phyloP scores from a whole-genome alignment of 1,140 invertebrate species.

The Drosophila obscura region DNA sequence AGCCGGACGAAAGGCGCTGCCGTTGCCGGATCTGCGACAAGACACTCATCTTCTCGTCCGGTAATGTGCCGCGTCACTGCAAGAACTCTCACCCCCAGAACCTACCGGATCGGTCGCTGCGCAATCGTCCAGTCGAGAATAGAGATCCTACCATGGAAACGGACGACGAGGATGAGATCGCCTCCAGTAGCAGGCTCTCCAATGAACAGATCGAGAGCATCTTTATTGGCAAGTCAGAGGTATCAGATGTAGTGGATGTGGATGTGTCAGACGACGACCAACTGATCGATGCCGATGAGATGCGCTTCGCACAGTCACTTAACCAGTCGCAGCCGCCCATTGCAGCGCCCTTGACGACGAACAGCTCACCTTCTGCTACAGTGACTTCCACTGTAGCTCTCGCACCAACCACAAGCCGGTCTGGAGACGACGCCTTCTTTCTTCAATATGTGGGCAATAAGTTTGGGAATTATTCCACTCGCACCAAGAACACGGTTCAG shows the following conservation, averaged over 20 bases:
- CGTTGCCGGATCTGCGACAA: conserved; percentile 16
- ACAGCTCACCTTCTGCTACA: background rate
- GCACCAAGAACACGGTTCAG: conserved; percentile 47
- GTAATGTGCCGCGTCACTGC: conserved; percentile 16
- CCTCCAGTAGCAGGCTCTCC: background rate
- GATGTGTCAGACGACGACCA: background rate
- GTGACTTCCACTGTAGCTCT: background rate
- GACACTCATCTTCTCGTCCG: conserved; percentile 1
- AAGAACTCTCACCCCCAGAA: conserved; percentile 7
- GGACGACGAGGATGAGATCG: conserved; percentile 1
- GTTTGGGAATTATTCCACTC: conserved; percentile 38
- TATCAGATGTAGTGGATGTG: conserved; percentile 18
- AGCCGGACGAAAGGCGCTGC: conserved; percentile 5
- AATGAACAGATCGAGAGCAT: conserved; percentile 29
- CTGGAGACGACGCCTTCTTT: conserved; percentile 38
- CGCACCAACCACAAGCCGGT: background rate
- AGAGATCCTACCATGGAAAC: background rate
- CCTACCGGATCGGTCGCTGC: background rate
- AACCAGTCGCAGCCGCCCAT: no score
- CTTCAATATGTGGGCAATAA: conserved; percentile 49
- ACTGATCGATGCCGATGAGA: conserved; percentile 4
- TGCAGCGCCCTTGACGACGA: no score
- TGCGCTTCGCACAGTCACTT: no score
- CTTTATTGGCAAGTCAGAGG: conserved; percentile 44
- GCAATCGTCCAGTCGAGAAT: background rate